phyloP scores from a whole-genome alignment of 2,797 vertebrate species.

The Bovichtus variegatus region DNA sequence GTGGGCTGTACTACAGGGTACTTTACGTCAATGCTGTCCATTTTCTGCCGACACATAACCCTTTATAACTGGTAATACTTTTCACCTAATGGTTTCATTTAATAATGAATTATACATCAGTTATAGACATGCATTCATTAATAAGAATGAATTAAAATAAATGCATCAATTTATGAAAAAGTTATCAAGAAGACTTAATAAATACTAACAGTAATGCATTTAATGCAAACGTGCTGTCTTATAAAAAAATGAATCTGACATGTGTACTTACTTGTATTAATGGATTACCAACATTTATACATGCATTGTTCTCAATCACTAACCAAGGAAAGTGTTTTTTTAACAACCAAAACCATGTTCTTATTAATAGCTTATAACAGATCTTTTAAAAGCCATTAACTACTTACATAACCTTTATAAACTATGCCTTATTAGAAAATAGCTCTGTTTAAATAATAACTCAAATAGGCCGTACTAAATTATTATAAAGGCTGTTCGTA shows the following conservation, averaged over 20 bases:
- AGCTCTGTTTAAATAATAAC: not conserved
- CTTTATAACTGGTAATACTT: not conserved
- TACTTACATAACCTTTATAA: not conserved
- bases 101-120: not conserved
- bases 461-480: not conserved
- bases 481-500: not conserved
- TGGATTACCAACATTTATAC: not conserved
- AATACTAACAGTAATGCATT: not conserved
- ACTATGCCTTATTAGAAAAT: not conserved
- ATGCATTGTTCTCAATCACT: not conserved
- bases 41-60: not conserved
- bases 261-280: not conserved
- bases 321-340: not conserved
- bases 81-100: not conserved
- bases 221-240: not conserved
- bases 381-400: not conserved
- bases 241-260: not conserved
- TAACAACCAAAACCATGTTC: not conserved
- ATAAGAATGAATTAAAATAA: not conserved
- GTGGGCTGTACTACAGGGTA: not conserved
- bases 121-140: no score
- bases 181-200: no score
- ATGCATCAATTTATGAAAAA: not conserved
- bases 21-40: not conserved
- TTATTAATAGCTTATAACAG: not conserved